Percentiles rank a stretch among this genome's conserved stretches.
Conservation (phyloP, 2,797 vertebrate species). For the Cephalopachus bancanus region DNA sequence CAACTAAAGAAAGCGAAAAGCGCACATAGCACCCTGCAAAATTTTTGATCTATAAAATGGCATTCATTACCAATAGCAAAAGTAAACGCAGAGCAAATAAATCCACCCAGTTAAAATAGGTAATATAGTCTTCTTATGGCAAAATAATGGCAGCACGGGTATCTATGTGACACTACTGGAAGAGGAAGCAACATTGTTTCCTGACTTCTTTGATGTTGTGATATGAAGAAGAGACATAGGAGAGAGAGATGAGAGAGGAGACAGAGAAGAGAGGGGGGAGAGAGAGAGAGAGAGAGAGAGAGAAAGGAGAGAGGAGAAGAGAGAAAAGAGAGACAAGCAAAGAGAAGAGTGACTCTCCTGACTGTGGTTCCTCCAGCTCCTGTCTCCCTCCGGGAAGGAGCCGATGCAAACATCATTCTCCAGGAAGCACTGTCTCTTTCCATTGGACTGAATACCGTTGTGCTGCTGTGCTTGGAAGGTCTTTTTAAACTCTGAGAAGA, state of each 20-base stretch:
- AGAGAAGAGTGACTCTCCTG: background rate
- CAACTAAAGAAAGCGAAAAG: constrained; percentile 59
- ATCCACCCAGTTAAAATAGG: background rate
- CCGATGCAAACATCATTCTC: background rate
- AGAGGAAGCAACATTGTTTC: background rate
- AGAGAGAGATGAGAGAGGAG: background rate
- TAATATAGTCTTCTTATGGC: background rate
- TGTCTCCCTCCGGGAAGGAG: background rate
- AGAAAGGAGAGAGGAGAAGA: background rate
- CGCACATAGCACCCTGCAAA: background rate
- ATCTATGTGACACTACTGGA: background rate
- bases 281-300: background rate
- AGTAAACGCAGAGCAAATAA: constrained; percentile 45
- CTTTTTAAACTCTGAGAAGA: background rate
- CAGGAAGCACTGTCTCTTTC: background rate
- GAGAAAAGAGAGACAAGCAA: background rate
- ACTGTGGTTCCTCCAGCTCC: background rate
- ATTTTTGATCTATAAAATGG: constrained; percentile 8
- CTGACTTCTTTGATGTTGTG: background rate
- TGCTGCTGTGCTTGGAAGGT: background rate
- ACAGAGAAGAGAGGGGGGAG: background rate
- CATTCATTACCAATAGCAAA: constrained; percentile 28
- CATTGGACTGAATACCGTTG: background rate
- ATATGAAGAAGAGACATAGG: background rate
- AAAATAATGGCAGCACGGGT: background rate